Conservation (phyloP, 2,797 vertebrate species). For the Gallinago stenura region DNA sequence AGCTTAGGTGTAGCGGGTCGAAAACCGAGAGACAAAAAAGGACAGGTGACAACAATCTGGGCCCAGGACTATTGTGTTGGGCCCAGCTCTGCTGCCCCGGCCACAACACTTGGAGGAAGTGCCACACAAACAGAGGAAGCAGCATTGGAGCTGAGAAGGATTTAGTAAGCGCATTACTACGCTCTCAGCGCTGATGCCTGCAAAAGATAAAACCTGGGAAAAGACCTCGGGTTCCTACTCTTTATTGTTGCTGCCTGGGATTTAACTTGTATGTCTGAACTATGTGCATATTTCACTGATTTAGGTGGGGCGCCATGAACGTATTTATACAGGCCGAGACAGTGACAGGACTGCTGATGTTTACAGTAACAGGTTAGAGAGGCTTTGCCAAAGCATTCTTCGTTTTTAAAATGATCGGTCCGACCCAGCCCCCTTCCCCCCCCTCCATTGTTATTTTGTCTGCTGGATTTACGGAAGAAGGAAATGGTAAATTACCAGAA, state of each 20-base stretch:
- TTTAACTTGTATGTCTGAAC: slow-evolving; percentile 80
- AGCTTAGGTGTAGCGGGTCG: slow-evolving; percentile 16
- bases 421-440: slow-evolving; percentile 65
- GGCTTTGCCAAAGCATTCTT: slow-evolving; percentile 76
- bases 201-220: slow-evolving; percentile 92
- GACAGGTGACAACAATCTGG: slow-evolving; percentile 79
- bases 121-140: slow-evolving; percentile 98
- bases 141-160: slow-evolving; percentile 85
- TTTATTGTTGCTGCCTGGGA: slow-evolving; percentile 86
- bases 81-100: slow-evolving; percentile 75
- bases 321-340: slow-evolving; percentile 56
- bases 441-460: slow-evolving; percentile 81
- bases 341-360: slow-evolving; percentile 79
- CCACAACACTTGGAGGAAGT: slow-evolving; percentile 91
- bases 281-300: slow-evolving; percentile 79
- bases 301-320: slow-evolving; percentile 66
- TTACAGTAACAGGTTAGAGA: slow-evolving; percentile 78
- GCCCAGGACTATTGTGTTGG: slow-evolving; percentile 56
- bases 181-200: slow-evolving; percentile 85
- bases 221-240: slow-evolving; percentile 83
- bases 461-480: slow-evolving; percentile 79
- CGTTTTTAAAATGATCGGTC: slow-evolving; percentile 75
- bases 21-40: slow-evolving; percentile 62
- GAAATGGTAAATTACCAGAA: slow-evolving; percentile 85
- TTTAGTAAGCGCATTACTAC: slow-evolving; percentile 82